phyloP scores from a whole-genome alignment of 2,797 vertebrate genomes.

The Bradypus variegatus region DNA sequence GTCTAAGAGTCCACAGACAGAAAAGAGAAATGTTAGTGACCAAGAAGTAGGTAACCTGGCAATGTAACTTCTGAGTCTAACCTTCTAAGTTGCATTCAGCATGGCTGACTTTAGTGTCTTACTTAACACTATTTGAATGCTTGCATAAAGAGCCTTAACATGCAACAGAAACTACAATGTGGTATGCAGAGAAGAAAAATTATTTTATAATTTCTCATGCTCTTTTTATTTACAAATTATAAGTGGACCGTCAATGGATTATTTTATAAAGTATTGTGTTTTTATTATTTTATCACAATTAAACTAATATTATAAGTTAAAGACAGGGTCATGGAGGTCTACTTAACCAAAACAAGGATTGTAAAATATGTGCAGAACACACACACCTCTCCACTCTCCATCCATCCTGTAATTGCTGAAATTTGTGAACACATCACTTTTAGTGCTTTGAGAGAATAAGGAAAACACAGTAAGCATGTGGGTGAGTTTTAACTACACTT shows the following conservation, averaged over 20 bases:
- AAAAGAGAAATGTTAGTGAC: not conserved
- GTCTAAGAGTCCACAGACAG: not conserved
- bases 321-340: not conserved
- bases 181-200: not conserved
- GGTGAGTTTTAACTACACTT: not conserved
- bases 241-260: not conserved
- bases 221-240: constrained; percentile 7
- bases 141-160: not conserved
- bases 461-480: not conserved
- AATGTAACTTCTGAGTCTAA: not conserved
- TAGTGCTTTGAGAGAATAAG: not conserved
- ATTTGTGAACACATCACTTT: not conserved
- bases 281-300: constrained; percentile 16
- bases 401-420: not conserved
- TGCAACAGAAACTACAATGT: not conserved
- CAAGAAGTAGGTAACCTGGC: not conserved
- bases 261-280: not conserved
- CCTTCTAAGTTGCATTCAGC: not conserved
- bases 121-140: not conserved
- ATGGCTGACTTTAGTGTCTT: not conserved
- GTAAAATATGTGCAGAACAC: not conserved
- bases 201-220: not conserved
- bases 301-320: not conserved
- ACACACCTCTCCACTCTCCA: not conserved
- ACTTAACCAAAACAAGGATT: not conserved